Evolutionary conservation across 2,888 invertebrate species (phyloP), one percentile per base, ranked within the genome.

Genomic region (Ypsolopha scabrella): DNA sequence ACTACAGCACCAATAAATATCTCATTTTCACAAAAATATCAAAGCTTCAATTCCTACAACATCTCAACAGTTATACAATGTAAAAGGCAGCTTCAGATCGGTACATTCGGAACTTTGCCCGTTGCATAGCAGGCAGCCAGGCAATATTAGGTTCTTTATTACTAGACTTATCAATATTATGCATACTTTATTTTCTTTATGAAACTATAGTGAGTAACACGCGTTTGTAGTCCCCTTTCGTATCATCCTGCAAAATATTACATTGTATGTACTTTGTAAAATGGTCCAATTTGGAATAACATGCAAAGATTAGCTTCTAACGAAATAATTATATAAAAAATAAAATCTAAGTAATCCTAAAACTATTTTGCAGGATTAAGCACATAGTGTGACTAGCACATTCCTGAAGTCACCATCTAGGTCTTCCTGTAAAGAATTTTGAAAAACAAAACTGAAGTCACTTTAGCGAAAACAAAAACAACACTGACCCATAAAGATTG

Each of bases 211-310:
- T 88, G 59, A 91, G 86, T 77, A 93, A 88, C 61, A 90, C 88
- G 66, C 89, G 87, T 80, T 89, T 88, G 87, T 90, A 91, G 85
- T 92, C 92, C 52, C 92, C 92, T 66, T 90, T 90, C 63, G 90
- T 83, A 80, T 92, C 92, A 68, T 89, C 90, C 90, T 91, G 89
- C 71, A 88, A 87, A 80, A 73, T 70, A 78, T 77, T 73, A 79
- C 72, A 80, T 75, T 72, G 72, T 11, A 24, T 33, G 24, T 68
- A 74, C 73, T 62, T 36, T 62, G 60, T 60, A 59, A 59, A 59
- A 52, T 47, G 54, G 36, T 51, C 47, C 56, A 55, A 53, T 64
- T 68, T 61, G 62, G 67, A 67, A 63, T 67, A 59, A 64, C 57
- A 77, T 72, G 75, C 76, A 60, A 68, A 72, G 68, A 68, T 66